Conservation (phyloP, 2,888 invertebrate species). For the Mantis religiosa region DNA sequence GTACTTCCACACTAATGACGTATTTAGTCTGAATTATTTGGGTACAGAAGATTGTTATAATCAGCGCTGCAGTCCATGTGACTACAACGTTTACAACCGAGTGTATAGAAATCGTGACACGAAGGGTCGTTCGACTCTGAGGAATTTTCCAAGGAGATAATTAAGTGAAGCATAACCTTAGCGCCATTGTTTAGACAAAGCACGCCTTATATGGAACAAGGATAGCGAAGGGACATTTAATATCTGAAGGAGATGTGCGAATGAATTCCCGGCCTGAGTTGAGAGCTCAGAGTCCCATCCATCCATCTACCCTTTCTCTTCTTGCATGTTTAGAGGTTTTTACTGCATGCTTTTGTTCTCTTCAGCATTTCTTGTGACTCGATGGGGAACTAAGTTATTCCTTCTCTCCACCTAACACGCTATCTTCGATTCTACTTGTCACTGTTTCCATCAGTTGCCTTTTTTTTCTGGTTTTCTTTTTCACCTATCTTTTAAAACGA, state of each 20-base stretch:
- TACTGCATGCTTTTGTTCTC: not conserved
- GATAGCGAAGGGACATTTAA: not conserved
- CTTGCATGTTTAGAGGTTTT: not conserved
- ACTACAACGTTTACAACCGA: not conserved
- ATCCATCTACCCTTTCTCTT: not conserved
- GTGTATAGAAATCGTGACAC: not conserved
- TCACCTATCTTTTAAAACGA: not conserved
- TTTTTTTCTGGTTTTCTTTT: not conserved
- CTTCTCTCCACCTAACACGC: not conserved
- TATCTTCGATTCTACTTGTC: not conserved
- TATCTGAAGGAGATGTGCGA: conserved; percentile 2
- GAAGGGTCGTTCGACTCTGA: not conserved
- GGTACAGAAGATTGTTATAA: not conserved
- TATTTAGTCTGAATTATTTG: not conserved
- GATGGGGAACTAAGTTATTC: not conserved
- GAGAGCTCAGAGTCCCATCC: not conserved
- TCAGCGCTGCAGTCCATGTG: not conserved
- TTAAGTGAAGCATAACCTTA: not conserved
- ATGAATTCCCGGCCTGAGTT: not conserved
- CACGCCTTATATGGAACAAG: not conserved
- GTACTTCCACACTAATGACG: not conserved
- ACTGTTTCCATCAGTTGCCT: not conserved
- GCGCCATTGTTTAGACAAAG: not conserved
- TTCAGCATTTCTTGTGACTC: not conserved
- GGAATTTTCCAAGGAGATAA: not conserved